Evolutionary conservation across 1,140 invertebrate genomes (phyloP).

Genomic region (Pogonomyrmex californicus): DNA sequence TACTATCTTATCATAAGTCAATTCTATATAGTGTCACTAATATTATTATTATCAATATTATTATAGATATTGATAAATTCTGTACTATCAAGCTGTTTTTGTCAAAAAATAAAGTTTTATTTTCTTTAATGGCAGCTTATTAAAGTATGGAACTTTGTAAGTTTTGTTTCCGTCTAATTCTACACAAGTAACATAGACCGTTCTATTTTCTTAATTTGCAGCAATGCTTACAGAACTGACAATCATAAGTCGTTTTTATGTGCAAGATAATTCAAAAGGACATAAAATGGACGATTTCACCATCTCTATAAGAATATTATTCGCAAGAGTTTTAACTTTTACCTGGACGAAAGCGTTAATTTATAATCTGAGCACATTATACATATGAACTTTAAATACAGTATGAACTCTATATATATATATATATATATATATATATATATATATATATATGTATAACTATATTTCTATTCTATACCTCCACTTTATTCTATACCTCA

Average conservation of each 20-base stretch:
- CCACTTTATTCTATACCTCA: neutral
- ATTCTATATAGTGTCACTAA: constrained; percentile 29
- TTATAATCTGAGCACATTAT: constrained; percentile 17
- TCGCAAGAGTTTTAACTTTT: constrained; percentile 8
- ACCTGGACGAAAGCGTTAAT: constrained; percentile 17
- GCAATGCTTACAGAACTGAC: constrained; percentile 3
- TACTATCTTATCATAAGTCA: neutral
- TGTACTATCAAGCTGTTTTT: constrained; percentile 30
- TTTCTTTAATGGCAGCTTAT: constrained; percentile 54
- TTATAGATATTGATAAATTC: constrained; percentile 21
- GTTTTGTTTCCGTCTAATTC: constrained; percentile 26
- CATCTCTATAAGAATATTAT: neutral
- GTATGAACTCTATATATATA: too few species aligned
- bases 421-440: neutral
- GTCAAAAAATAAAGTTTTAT: constrained; percentile 31
- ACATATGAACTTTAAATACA: too few species aligned
- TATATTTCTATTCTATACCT: too few species aligned
- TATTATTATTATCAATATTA: constrained; percentile 26
- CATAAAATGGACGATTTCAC: constrained; percentile 21
- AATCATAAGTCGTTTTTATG: neutral
- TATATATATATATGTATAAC: too few species aligned
- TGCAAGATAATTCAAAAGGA: constrained; percentile 28
- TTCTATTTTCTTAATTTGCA: neutral
- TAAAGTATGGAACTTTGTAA: constrained; percentile 26
- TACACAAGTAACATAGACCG: constrained; percentile 28